Percentiles rank a stretch among this genome's conserved stretches.
Evolutionary conservation across 64 coral and sea anemone genomes (phyloP).

Genomic region (Orbicella faveolata): DNA sequence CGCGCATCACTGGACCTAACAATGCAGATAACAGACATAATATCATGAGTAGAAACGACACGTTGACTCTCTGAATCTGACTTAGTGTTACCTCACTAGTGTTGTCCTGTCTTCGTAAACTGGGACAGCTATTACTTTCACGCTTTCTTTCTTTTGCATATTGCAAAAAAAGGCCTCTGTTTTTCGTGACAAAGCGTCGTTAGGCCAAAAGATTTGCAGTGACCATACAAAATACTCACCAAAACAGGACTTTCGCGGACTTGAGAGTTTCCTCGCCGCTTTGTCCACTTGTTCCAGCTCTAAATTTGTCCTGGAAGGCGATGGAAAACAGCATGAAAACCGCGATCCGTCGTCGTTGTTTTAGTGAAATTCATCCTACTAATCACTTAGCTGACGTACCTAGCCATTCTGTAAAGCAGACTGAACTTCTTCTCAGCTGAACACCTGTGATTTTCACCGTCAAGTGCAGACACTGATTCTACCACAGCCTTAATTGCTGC

Average conservation of each 20-base stretch:
- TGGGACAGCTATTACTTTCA: no score
- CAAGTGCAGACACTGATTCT: constrained; percentile 63
- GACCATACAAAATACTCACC: constrained; percentile 47
- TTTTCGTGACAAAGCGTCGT: no score
- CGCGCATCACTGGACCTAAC: constrained; percentile 73
- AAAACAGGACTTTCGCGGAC: constrained; percentile 74
- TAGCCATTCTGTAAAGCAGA: constrained; percentile 41
- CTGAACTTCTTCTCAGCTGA: constrained; percentile 46
- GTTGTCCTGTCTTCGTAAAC: no score
- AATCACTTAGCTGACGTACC: constrained; percentile 13
- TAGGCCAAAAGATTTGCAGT: background rate
- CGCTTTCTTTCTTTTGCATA: no score
- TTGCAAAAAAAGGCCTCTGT: no score
- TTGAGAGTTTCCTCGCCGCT: constrained; percentile 61
- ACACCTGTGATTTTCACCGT: constrained; percentile 33
- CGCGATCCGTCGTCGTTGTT: background rate
- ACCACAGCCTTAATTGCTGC: constrained; percentile 74
- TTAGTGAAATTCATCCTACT: background rate
- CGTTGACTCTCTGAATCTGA: background rate
- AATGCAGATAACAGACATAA: background rate
- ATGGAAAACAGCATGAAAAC: background rate
- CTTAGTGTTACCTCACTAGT: no score
- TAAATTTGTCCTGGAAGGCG: constrained; percentile 78
- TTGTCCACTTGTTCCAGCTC: constrained; percentile 84
- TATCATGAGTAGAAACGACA: background rate